These are phyloP conservation scores for Sternarchorhynchus goeldii DNA, from an alignment of 2,797 vertebrate genomes.

Conservation along the genomic window DNA sequence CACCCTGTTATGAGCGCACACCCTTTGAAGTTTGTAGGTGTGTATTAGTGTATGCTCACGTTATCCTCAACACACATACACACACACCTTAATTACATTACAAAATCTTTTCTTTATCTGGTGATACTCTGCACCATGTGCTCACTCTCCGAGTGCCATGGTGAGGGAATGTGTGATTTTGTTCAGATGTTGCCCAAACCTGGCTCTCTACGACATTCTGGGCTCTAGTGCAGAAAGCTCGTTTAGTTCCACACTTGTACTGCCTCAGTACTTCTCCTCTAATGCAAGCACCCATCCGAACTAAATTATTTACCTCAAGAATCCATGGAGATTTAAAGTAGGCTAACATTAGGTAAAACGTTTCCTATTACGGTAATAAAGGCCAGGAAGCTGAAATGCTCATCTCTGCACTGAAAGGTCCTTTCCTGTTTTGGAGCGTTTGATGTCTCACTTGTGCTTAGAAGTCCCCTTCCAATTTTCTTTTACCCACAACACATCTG, in stretches of 20 bases:
- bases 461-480: too few relatives aligned
- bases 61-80: neutral
- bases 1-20: too few relatives aligned
- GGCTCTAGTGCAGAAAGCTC: neutral
- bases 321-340: too few relatives aligned
- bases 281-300: neutral
- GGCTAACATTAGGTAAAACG: too few relatives aligned
- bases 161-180: slow-evolving; percentile 32
- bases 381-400: too few relatives aligned
- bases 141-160: slow-evolving; percentile 31
- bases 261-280: neutral
- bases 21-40: neutral
- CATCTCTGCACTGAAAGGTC: too few relatives aligned
- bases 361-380: too few relatives aligned
- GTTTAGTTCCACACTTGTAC: neutral
- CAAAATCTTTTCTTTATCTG: slow-evolving; percentile 33
- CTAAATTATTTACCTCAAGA: too few relatives aligned
- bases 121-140: slow-evolving; percentile 27
- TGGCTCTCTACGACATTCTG: neutral
- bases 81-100: neutral
- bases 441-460: too few relatives aligned
- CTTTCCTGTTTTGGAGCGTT: too few relatives aligned
- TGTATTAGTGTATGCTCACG: neutral
- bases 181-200: slow-evolving; percentile 25
- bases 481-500: too few relatives aligned